These are phyloP conservation scores for Psittacula cyanocephala DNA, from an alignment of 2,113 vertebrate genomes.

Conservation along the genomic window DNA sequence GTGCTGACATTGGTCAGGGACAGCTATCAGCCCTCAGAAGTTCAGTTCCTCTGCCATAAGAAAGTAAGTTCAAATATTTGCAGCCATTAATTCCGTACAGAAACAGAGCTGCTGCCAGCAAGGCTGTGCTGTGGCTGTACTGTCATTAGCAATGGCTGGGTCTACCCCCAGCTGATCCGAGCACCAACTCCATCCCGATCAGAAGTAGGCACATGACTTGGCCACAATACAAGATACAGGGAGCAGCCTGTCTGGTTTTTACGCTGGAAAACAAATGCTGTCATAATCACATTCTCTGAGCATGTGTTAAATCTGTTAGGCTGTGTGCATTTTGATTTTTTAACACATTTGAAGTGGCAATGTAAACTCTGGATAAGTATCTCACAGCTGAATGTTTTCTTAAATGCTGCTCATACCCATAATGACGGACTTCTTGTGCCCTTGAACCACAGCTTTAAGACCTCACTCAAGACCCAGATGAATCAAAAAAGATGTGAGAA, in stretches of 20 bases:
- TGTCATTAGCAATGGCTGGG: background rate
- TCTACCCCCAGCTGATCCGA: background rate
- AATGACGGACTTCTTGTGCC: background rate
- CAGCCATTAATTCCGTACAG: background rate
- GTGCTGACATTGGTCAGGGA: background rate
- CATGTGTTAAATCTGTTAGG: background rate
- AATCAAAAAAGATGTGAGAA: background rate
- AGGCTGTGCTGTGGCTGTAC: background rate
- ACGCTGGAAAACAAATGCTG: background rate
- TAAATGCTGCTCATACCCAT: background rate
- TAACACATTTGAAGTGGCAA: background rate
- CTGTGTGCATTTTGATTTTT: background rate
- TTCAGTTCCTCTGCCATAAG: background rate
- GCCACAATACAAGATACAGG: background rate
- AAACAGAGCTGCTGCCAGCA: background rate
- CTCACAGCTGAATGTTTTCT: background rate
- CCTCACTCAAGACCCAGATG: background rate
- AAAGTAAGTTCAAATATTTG: background rate
- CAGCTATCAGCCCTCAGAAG: rapidly evolving
- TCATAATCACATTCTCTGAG: background rate
- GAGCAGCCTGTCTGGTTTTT: background rate
- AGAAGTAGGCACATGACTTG: background rate
- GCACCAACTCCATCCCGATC: background rate
- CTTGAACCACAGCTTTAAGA: background rate
- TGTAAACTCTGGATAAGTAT: background rate